Conservation (phyloP, 2,888 invertebrate genomes). For the Pegoplata infirma region DNA sequence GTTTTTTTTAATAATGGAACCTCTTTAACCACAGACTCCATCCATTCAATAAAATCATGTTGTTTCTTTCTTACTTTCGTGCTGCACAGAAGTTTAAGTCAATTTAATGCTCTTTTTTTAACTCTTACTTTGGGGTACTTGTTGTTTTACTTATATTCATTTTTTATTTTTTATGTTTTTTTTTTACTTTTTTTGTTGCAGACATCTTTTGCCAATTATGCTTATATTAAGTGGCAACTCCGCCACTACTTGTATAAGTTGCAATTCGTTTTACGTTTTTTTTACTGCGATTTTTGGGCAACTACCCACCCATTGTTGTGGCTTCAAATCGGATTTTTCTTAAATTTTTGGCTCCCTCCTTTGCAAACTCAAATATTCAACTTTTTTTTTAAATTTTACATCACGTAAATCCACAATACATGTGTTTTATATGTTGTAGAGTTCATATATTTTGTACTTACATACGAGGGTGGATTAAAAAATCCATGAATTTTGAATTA, state of each 20-base stretch:
- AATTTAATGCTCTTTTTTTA: conserved; percentile 59
- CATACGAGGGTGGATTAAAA: no score
- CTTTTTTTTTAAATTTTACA: conserved; percentile 42
- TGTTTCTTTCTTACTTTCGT: conserved; percentile 37
- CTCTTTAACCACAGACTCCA: conserved; percentile 60
- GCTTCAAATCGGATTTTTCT: conserved; percentile 1
- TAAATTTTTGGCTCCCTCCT: conserved; percentile 51
- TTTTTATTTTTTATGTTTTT: conserved; percentile 35
- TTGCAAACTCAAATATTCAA: conserved; percentile 18
- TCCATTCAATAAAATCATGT: conserved; percentile 30
- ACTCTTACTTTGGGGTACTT: conserved; percentile 55
- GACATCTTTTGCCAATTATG: conserved; percentile 67
- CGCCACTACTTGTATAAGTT: conserved; percentile 43
- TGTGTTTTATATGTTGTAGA: conserved; percentile 60
- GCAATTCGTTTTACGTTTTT: conserved; percentile 3
- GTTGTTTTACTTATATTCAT: no score
- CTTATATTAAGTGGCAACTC: conserved; percentile 61
- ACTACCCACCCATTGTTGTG: conserved; percentile 34
- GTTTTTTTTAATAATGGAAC: conserved; percentile 61
- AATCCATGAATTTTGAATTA: no score
- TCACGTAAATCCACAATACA: conserved; percentile 64
- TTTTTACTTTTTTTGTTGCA: conserved; percentile 26
- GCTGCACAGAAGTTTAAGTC: conserved; percentile 28
- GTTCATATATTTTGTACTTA: conserved; percentile 53
- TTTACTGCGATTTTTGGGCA: not conserved